Evolutionary conservation across 2,113 vertebrate genomes (phyloP), one percentile per base, ranked within the genome.

Genomic region (Campylomormyrus tamandua): DNA sequence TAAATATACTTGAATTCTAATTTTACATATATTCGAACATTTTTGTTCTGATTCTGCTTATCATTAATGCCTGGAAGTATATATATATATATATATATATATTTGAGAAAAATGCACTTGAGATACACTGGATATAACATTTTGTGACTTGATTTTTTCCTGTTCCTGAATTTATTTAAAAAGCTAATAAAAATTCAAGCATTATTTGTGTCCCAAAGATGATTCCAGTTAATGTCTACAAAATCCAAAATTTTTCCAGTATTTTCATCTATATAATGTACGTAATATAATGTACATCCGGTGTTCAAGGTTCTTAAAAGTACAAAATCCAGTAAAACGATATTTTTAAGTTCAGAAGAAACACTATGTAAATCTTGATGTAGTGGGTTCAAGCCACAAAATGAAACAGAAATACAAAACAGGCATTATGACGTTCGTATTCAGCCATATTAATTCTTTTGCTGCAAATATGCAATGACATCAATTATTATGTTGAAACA

Each of bases 1-100:
- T 96, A 96, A 95, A 96, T 96, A 98, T 99, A 99, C 98, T 99
- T 99, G 98, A 99, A 99, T 97, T 97, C 95, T 98, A 99, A 98
- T 99, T 99, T 98, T 99, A 99, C 94, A 95, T 96, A 97, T 97
- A 98, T 96, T 97, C 96, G 94, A 95, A 95, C 94, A 95, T 96
- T 93, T 94, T 93, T 96, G 95, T 96, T 94, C 96, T 95, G 96
- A 97, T 96, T 96, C 96, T 96, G 96, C 96, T 96, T 97, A 97
- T 97, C 96, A 96, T 97, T 97, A 96, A 96, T 95, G 97, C 96
- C 96, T 96, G 96, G 97, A 97, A 95, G 13, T 21, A 97, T 90
- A 90, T 90, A 91, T 83, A 94, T 93, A 90, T 90, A 91, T 83
- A 94, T 93, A 39, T 95, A 95, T 94, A 95, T 94, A 94, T 95